Percentiles rank a stretch among this genome's conserved stretches.
These are phyloP conservation scores for Tyto alba DNA, from an alignment of 2,113 vertebrate genomes.

Conservation along the genomic window DNA sequence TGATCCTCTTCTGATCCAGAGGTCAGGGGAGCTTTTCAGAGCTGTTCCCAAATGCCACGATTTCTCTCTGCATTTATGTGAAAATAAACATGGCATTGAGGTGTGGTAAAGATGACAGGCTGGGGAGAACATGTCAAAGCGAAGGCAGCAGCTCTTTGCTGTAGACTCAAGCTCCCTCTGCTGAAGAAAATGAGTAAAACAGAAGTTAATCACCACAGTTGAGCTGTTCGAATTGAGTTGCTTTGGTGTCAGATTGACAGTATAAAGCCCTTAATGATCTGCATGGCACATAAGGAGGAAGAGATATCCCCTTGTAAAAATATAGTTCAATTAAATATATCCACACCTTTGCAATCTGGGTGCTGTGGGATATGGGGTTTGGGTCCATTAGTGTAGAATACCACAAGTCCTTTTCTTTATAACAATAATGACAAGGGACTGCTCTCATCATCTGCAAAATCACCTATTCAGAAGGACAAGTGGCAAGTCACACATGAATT, in stretches of 20 bases:
- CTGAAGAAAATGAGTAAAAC: constrained; percentile 29
- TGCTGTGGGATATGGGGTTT: background rate
- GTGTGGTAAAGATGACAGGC: background rate
- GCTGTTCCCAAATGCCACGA: background rate
- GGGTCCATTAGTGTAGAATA: background rate
- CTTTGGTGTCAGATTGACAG: background rate
- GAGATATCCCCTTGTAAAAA: background rate
- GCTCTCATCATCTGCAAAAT: constrained; percentile 1
- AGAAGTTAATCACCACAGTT: background rate
- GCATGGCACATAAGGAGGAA: background rate
- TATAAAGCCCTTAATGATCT: background rate
- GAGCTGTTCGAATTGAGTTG: background rate
- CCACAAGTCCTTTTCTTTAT: background rate
- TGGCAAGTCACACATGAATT: background rate
- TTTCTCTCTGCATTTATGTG: background rate
- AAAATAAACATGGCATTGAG: background rate
- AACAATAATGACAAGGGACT: background rate
- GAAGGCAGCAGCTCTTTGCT: background rate
- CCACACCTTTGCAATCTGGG: background rate
- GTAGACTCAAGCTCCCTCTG: constrained; percentile 66
- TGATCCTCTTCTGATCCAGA: background rate
- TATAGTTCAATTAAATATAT: background rate
- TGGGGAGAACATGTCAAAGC: background rate
- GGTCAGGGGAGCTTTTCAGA: background rate
- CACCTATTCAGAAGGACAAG: background rate